These are phyloP conservation scores for Emydocephalus ijimae DNA, from an alignment of 2,113 vertebrate species.

Conservation along the genomic window DNA sequence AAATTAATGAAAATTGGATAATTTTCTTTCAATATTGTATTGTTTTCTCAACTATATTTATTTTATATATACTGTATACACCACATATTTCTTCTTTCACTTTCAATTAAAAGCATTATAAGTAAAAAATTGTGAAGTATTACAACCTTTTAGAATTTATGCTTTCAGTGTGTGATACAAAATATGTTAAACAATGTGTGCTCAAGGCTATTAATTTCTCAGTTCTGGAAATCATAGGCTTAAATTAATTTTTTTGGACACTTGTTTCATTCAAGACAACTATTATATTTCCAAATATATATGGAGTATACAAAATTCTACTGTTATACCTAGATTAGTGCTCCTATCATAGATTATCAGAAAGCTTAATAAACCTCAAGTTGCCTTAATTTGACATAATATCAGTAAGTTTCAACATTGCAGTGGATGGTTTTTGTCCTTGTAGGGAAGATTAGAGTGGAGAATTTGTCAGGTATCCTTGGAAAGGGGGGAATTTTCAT, in stretches of 20 bases:
- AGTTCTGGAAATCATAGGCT: neutral
- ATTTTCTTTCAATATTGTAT: neutral
- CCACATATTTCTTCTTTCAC: neutral
- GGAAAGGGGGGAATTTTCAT: neutral
- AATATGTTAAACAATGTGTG: neutral
- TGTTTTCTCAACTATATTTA: neutral
- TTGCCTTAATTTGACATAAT: neutral
- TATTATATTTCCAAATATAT: neutral
- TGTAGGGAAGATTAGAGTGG: neutral
- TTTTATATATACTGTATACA: neutral
- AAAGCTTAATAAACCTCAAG: neutral
- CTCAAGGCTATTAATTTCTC: neutral
- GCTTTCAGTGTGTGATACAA: neutral
- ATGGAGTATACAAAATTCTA: neutral
- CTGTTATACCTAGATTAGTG: neutral
- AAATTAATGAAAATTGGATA: neutral
- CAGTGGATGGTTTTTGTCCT: neutral
- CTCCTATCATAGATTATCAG: neutral
- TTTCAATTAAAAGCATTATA: neutral
- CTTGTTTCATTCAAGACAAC: neutral
- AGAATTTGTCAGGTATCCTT: neutral
- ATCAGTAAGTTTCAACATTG: neutral
- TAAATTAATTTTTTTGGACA: neutral
- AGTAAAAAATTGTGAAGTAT: neutral
- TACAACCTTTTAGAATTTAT: neutral